Percentiles rank a stretch among this genome's conserved stretches.
phyloP scores from a whole-genome alignment of 1,140 invertebrate genomes.

The Drosophila bocqueti region DNA sequence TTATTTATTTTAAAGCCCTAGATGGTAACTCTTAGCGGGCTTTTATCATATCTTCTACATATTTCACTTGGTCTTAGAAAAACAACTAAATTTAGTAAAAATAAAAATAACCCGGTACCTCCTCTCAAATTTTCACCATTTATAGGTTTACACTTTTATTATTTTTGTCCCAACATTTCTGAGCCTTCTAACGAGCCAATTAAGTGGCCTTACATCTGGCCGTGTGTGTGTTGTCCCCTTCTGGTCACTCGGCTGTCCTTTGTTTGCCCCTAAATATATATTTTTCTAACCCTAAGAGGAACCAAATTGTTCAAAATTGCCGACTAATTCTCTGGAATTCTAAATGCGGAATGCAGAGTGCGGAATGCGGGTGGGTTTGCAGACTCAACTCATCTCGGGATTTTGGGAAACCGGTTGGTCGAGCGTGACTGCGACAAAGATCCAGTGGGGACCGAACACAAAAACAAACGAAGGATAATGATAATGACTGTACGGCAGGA shows the following conservation, averaged over 20 bases:
- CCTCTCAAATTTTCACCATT: too few relatives aligned
- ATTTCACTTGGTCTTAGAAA: not conserved
- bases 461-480: conserved; percentile 38
- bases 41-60: not conserved
- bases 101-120: too few relatives aligned
- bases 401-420: conserved; percentile 48
- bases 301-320: conserved; percentile 24
- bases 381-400: not conserved
- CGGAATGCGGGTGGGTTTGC: conserved; percentile 66
- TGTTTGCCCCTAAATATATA: conserved; percentile 38
- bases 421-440: conserved; percentile 64
- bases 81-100: not conserved
- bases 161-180: not conserved
- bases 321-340: conserved; percentile 62
- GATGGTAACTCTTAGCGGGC: not conserved
- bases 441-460: conserved; percentile 16
- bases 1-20: not conserved
- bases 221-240: conserved; percentile 1
- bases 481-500: conserved; percentile 45
- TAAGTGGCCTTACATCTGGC: conserved; percentile 15
- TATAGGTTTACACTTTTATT: not conserved
- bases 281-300: conserved; percentile 42
- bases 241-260: conserved; percentile 13
- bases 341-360: conserved; percentile 7
- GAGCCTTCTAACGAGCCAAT: conserved; percentile 31